phyloP scores from a whole-genome alignment of 2,797 vertebrate genomes.

The Gymnothorax javanicus region DNA sequence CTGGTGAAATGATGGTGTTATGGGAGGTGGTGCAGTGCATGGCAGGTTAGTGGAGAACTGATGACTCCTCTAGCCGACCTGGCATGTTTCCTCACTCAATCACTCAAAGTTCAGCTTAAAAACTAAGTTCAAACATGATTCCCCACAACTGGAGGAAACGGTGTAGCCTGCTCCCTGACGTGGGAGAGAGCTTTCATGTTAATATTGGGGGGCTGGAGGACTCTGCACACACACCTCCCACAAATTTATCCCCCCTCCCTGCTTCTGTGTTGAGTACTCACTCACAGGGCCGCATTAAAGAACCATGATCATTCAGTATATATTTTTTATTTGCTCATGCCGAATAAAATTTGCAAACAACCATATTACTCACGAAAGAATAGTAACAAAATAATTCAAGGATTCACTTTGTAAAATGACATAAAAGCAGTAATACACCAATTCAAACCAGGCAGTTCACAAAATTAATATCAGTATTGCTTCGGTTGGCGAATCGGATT shows the following conservation, averaged over 20 bases:
- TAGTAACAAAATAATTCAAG: no score
- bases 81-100: not conserved
- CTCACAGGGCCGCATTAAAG: not conserved
- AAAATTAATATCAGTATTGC: no score
- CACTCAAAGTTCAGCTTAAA: not conserved
- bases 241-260: not conserved
- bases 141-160: not conserved
- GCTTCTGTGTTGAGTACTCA: no score
- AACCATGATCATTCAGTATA: no score
- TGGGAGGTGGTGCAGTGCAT: no score
- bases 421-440: no score
- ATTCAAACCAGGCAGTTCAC: no score
- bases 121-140: not conserved
- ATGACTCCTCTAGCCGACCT: not conserved
- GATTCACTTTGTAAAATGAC: no score
- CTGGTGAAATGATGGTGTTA: not conserved
- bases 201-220: not conserved
- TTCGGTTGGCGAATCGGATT: no score
- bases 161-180: not conserved
- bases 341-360: no score
- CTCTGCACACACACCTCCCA: not conserved
- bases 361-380: no score
- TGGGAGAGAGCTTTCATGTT: not conserved
- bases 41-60: not conserved
- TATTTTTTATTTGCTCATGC: no score